Percentiles rank a stretch among this genome's conserved stretches.
Conservation (phyloP, 2,888 invertebrate genomes). For the Lampropteryx suffumata region DNA sequence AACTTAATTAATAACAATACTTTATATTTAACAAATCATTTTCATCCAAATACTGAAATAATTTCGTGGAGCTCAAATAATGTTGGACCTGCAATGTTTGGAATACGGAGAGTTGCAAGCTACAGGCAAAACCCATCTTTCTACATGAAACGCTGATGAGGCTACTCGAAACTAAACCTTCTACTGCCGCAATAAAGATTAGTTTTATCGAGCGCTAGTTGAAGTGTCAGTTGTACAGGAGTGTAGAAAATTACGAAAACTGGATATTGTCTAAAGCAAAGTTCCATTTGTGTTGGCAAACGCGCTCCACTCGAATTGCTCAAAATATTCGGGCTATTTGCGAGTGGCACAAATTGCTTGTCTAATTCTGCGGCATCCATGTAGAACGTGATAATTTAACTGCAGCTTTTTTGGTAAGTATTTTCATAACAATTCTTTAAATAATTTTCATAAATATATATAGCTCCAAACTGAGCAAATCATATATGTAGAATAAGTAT, state of each 20-base stretch:
- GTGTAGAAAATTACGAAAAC: background rate
- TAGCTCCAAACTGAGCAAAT: too few species aligned
- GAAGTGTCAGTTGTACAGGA: background rate
- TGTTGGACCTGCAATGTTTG: slow-evolving; percentile 1
- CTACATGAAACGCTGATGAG: background rate
- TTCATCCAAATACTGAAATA: background rate
- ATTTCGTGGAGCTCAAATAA: background rate
- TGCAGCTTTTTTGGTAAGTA: too few species aligned
- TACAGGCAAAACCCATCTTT: background rate
- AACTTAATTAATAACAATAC: too few species aligned
- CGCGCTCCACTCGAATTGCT: background rate
- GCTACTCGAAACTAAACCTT: background rate
- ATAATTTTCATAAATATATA: too few species aligned
- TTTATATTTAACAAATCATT: too few species aligned
- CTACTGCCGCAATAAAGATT: background rate
- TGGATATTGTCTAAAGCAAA: slow-evolving; percentile 2
- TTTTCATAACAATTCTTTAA: too few species aligned
- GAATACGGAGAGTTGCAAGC: slow-evolving; percentile 3
- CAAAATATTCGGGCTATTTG: background rate
- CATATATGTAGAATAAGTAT: too few species aligned
- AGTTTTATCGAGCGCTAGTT: background rate
- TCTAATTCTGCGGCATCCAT: background rate
- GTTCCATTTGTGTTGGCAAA: background rate
- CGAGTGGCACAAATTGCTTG: background rate
- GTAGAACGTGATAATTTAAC: too few species aligned